A percentile compares a stretch with the other conserved stretches of the same genome.
Conservation (phyloP, 2,888 invertebrate genomes). For the Nyleta sp. region DNA sequence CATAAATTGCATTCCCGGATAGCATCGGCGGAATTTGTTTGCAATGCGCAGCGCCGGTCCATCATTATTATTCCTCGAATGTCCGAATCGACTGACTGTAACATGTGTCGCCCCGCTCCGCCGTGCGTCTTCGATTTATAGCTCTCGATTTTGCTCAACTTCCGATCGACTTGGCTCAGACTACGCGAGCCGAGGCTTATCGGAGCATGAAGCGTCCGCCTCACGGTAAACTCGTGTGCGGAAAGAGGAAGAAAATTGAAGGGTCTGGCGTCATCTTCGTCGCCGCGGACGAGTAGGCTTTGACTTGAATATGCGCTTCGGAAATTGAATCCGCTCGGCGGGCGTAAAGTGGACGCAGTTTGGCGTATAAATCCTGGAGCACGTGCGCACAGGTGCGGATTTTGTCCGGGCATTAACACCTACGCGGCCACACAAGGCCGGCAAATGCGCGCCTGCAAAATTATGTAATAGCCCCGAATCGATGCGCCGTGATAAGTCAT, state of each 20-base stretch:
- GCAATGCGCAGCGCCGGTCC: slow-evolving; percentile 12
- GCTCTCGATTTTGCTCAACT: slow-evolving; percentile 60
- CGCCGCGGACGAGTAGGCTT: slow-evolving; percentile 67
- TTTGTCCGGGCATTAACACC: slow-evolving; percentile 52
- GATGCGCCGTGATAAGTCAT: slow-evolving; percentile 56
- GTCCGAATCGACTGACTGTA: slow-evolving; percentile 51
- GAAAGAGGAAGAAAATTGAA: slow-evolving; percentile 67
- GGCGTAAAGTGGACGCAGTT: slow-evolving; percentile 62
- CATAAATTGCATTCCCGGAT: too few species aligned
- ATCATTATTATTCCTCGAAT: slow-evolving; percentile 56
- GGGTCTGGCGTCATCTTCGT: slow-evolving; percentile 61
- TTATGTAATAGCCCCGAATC: slow-evolving; percentile 45
- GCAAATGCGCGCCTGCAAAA: slow-evolving; percentile 47
- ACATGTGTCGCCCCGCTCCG: slow-evolving; percentile 58
- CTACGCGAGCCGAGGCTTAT: slow-evolving; percentile 56
- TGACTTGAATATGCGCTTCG: slow-evolving; percentile 76
- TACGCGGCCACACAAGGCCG: slow-evolving; percentile 32
- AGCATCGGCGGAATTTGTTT: too few species aligned
- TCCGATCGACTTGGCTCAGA: slow-evolving; percentile 63
- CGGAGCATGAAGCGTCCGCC: slow-evolving; percentile 63
- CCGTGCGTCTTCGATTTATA: slow-evolving; percentile 61
- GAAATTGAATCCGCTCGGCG: slow-evolving; percentile 74
- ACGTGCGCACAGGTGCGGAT: slow-evolving; percentile 59
- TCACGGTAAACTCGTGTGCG: too few species aligned
- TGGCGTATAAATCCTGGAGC: slow-evolving; percentile 55